A percentile compares a stretch with the other conserved stretches of the same genome.
Conservation (phyloP, 1,140 invertebrate species). For the Lordiphosa mommai region DNA sequence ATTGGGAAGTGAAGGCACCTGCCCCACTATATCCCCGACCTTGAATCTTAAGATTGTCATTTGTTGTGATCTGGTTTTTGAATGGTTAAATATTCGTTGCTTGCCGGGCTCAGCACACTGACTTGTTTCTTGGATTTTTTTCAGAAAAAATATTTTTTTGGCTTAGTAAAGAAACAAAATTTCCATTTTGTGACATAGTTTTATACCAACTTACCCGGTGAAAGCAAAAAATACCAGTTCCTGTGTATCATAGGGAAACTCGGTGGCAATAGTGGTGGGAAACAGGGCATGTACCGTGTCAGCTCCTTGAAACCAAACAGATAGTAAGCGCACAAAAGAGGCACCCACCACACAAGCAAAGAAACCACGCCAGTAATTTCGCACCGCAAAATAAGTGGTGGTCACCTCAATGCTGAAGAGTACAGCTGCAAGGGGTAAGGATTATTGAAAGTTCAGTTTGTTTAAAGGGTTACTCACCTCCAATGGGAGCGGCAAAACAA, state of each 20-base stretch:
- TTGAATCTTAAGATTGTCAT: no score
- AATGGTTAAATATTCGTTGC: no score
- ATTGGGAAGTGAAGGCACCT: no score
- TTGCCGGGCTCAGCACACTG: no score
- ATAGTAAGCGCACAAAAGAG: constrained; percentile 94
- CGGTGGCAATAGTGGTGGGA: constrained; percentile 95
- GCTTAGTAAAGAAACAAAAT: neutral
- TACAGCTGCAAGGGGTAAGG: constrained; percentile 84
- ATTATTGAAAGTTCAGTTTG: neutral
- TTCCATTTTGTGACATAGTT: no score
- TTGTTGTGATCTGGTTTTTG: no score
- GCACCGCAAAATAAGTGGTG: constrained; percentile 98
- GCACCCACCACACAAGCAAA: constrained; percentile 98
- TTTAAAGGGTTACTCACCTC: constrained; percentile 82
- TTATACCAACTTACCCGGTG: constrained; percentile 87
- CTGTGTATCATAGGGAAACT: constrained; percentile 98
- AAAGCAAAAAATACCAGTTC: constrained; percentile 97
- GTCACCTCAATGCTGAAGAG: constrained; percentile 99
- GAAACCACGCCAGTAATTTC: constrained; percentile 99
- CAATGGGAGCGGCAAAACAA: constrained; percentile 97
- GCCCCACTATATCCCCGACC: no score
- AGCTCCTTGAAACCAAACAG: constrained; percentile 96
- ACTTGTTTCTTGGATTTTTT: no score
- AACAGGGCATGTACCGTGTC: constrained; percentile 98
- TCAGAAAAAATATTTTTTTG: no score